Percentiles rank a stretch among this genome's conserved stretches.
phyloP scores from a whole-genome alignment of 2,797 vertebrate species.

The Tadarida brasiliensis region DNA sequence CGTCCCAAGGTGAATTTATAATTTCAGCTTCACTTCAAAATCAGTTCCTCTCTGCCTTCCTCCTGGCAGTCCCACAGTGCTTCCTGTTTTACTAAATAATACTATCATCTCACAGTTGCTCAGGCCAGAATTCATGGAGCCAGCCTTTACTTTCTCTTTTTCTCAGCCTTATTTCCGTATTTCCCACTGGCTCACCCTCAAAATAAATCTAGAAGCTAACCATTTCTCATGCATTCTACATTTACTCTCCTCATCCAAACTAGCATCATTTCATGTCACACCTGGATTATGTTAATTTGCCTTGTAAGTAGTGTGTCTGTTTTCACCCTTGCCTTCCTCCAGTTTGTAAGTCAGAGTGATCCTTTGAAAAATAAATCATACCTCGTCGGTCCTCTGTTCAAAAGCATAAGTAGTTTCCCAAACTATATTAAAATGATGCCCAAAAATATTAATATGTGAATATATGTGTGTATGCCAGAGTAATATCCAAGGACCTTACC shows the following conservation, averaged over 20 bases:
- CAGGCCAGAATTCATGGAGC: not conserved
- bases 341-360: not conserved
- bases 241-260: not conserved
- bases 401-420: not conserved
- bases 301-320: not conserved
- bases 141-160: not conserved
- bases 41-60: not conserved
- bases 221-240: not conserved
- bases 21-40: not conserved
- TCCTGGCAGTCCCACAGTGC: fast-evolving
- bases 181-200: not conserved
- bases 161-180: not conserved
- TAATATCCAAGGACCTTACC: not conserved
- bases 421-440: not conserved
- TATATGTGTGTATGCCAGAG: not conserved
- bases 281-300: not conserved
- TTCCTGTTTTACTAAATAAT: not conserved
- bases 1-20: not conserved
- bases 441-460: not conserved
- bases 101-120: not conserved
- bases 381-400: not conserved
- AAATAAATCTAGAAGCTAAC: not conserved
- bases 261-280: not conserved
- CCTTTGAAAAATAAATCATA: not conserved
- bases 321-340: not conserved